Evolutionary conservation across 2,888 invertebrate genomes (phyloP), one percentile per base, ranked within the genome.

Genomic region (Microchrysa polita): DNA sequence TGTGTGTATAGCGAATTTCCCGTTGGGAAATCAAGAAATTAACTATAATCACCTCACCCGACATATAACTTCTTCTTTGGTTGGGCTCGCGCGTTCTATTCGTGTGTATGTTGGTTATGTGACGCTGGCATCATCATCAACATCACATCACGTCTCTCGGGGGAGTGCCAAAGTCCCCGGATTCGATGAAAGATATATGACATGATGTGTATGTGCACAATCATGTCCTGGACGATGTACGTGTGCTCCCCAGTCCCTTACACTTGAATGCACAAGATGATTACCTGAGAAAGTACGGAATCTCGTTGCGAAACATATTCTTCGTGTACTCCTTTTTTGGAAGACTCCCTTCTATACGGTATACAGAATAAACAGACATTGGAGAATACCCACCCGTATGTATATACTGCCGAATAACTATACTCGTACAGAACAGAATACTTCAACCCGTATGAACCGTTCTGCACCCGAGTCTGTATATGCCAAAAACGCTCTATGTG

Each of bases 11-110:
- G 57, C 73, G 71, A 75, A 65, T 75, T 71, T 73, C 72, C 73
- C 71, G 71, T 73, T 73, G 75, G 73, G 75, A 75, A 75, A 75
- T 73, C 71, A 75, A 73, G 71, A 75, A 75, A 75, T 75, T 73
- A 73, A 69, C 69, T 69, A 20, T 69, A 69, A 69, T 69, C 69
- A 69, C 48, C 57, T 57, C 55, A 69, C 27, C 27, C 27, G 7
- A 34, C 27, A 69, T n/a, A n/a, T 40, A 52, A 52, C 57, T 69
- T 20, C 55, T 5, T 57, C 27, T 55, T n/a, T n/a, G n/a, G n/a
- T n/a, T n/a, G n/a, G n/a, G 5, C 16, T 23, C n/a, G 57, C 12
- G 34, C 27, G 57, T 57, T 57, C 12, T 55, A 12, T 5, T 55
- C 34, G 16, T 40, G n/a, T n/a, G n/a, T n/a, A n/a, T n/a, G n/a